phyloP scores from a whole-genome alignment of 2,888 invertebrate genomes.

The Drosophila paranaensis region DNA sequence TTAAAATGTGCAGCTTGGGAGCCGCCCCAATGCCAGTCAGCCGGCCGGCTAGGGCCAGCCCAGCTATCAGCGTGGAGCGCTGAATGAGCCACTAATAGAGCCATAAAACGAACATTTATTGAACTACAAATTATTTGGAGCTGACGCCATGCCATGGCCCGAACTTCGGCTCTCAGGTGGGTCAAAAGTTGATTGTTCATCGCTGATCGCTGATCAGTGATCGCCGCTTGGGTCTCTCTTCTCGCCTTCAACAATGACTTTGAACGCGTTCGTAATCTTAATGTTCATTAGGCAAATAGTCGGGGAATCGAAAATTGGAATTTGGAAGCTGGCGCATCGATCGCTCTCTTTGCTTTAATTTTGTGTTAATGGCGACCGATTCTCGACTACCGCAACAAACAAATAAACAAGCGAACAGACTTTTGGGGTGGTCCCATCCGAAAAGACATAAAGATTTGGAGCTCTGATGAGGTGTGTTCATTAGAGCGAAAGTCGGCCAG shows the following conservation, averaged over 20 bases:
- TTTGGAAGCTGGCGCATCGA: constrained; percentile 9
- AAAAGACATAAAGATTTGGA: constrained; percentile 1
- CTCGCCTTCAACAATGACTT: constrained; percentile 29
- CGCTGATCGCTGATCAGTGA: constrained; percentile 26
- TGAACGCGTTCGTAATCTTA: constrained; percentile 62
- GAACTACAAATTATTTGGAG: constrained; percentile 82
- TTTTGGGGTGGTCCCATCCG: constrained; percentile 65
- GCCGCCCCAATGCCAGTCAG: constrained; percentile 7
- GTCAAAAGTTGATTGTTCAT: constrained; percentile 44
- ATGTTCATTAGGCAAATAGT: constrained; percentile 79
- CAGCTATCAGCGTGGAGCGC: constrained; percentile 39
- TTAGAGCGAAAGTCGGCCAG: constrained; percentile 40
- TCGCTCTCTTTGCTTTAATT: constrained; percentile 55
- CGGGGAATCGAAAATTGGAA: constrained; percentile 25
- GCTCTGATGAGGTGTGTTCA: constrained; percentile 19
- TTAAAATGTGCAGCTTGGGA: constrained; percentile 48
- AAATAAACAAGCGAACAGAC: constrained; percentile 44
- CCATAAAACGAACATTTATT: constrained; percentile 83
- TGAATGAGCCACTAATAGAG: constrained; percentile 81
- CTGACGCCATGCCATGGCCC: constrained; percentile 49
- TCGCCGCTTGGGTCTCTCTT: constrained; percentile 15
- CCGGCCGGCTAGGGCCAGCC: neutral
- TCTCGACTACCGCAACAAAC: constrained; percentile 57
- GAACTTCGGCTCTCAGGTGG: constrained; percentile 30
- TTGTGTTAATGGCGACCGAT: constrained; percentile 51